A percentile compares a stretch with the other conserved stretches of the same genome.
Conservation (phyloP, 2,888 invertebrate genomes). For the Clistopyga incitator region DNA sequence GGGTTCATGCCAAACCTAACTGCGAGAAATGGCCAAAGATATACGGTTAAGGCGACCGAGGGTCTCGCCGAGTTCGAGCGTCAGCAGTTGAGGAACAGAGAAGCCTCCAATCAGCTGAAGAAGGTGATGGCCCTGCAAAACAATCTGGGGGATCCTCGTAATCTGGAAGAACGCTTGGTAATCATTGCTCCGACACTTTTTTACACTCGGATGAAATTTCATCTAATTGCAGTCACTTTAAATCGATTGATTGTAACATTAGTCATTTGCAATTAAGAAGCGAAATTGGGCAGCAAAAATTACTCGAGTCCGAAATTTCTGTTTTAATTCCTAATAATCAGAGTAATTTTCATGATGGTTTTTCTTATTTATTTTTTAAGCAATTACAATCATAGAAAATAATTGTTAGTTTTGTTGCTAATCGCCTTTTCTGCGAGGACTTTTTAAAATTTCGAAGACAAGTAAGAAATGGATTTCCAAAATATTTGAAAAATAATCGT, state of each 20-base stretch:
- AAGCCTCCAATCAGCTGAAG: conserved; percentile 87
- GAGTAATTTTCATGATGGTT: too few relatives aligned
- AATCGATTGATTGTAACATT: neutral
- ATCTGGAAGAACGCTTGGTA: conserved; percentile 87
- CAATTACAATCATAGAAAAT: too few relatives aligned
- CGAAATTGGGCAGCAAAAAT: neutral
- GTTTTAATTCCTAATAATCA: too few relatives aligned
- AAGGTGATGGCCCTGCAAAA: conserved; percentile 87
- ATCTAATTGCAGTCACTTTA: neutral
- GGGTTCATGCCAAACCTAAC: conserved; percentile 89
- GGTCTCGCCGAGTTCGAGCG: conserved; percentile 90
- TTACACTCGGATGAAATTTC: conserved; percentile 2
- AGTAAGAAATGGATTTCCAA: too few relatives aligned
- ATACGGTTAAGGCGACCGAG: conserved; percentile 90
- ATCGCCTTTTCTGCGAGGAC: too few relatives aligned
- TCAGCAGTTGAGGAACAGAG: conserved; percentile 86
- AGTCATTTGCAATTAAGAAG: neutral
- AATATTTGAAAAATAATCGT: too few relatives aligned
- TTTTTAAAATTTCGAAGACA: too few relatives aligned
- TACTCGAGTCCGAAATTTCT: too few relatives aligned
- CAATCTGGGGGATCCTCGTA: conserved; percentile 88
- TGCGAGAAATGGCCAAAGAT: conserved; percentile 89
- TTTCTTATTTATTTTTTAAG: too few relatives aligned
- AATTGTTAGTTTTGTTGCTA: too few relatives aligned
- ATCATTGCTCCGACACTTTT: conserved; percentile 61